Base-by-base conservation (phyloP, 2,797 vertebrate species). In the Paedocypris micromegethes region DNA sequence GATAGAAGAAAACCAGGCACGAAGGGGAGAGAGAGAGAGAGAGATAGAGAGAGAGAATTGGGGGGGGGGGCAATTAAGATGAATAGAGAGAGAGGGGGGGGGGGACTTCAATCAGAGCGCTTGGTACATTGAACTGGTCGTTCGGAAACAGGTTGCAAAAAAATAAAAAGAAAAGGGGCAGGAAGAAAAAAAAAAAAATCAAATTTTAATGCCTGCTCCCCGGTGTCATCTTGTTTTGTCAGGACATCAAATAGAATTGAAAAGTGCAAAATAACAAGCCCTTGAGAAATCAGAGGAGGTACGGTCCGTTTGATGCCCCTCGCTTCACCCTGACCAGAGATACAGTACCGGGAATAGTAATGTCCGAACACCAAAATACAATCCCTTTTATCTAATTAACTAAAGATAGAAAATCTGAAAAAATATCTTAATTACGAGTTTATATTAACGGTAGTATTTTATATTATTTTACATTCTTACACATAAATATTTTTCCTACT, bases 231-330 rank as follows among this genome's bases (percentile, higher is more conserved):
- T 92, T 94, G 92, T 94, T 94, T 94, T 94, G 89, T 90, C 86
- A 90, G 88, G 90, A 91, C 92, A 95, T 97, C 92, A 97, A 96
- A 97, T 92, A 89, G 93, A 97, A 96, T 93, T 83, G 83, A 89
- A 87, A 92, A 94, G 90, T 91, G 89, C 90, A 93, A 90, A 92
- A 92, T 87, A 92, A 92, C 82, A 92, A 93, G 88, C 90, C 91
- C 90, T 83, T 83, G 90, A 94, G 91, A 93, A 93, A 94, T 92
- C 90, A 91, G 84, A 80, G 86, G 87, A 87, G 83, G 83, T 85
- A 41, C 84, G 87, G 63, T 89, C 90, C 87, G 77, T 94, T 90
- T 94, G 92, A 95, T 91, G 91, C 88, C 90, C 88, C 59, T 44
- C 45, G 54, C 90, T 93, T 92, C 91, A 93, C 90, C 89, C 91